Evolutionary conservation across 2,888 invertebrate genomes (phyloP), one percentile per base, ranked within the genome.

Genomic region (Idaea aversata): DNA sequence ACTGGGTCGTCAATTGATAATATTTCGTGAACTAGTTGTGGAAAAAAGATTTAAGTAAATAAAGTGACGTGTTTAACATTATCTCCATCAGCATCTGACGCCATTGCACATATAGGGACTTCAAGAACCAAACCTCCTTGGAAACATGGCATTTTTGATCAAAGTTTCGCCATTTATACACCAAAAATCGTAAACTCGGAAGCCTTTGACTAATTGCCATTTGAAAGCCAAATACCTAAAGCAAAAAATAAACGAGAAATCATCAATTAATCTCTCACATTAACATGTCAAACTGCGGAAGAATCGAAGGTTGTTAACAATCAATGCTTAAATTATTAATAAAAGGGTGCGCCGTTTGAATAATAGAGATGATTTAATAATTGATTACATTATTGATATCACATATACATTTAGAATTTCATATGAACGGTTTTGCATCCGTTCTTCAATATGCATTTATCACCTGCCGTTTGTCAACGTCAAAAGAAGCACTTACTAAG

Each of bases 281-380:
- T 70, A 60, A 71, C 71, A 75, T 74, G 61, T 63, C 7, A 47
- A 64, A 70, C 66, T 67, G 69, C 62, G 67, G 59, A 62, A 72
- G 47, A 47, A 47, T 47, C 47, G 47, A 47, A 47, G 47, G 47
- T 47, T 47, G 47, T 3, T 47, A 6, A 38, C 38, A 47, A 47
- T 13, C 13, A 7, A 7, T 47, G 7, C 47, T 13, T 13, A 47
- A 47, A 47, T 47, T 47, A 47, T 13, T 47, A 47, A 13, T 13
- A 47, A 47, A 47, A 61, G 61, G 61, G 15, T 61, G 15, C 6
- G 15, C 47, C 47, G 47, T 47, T 47, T 47, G 47, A 47, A 47
- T 47, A 47, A 47, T 47, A 47, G 47, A 47, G 47, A 47, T 47
- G 47, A 47, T 47, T 47, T 47, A 10, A 47, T 7, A 47, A 47